phyloP scores from a whole-genome alignment of 2,888 invertebrate species.

The Fragum sueziense region DNA sequence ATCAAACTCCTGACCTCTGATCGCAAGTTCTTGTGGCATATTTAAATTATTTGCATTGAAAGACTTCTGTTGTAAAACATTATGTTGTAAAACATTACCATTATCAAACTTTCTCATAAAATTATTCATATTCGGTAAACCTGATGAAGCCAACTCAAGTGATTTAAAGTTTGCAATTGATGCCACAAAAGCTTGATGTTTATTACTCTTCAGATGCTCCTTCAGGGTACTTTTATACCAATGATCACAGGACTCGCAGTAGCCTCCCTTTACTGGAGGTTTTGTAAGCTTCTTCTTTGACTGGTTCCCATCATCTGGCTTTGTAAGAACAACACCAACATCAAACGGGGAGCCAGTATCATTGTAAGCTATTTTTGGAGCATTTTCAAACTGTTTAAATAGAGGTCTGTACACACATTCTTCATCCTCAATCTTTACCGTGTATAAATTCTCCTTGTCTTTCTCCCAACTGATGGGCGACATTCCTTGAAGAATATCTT shows the following conservation, averaged over 20 bases:
- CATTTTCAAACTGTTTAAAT: constrained; percentile 61
- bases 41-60: neutral
- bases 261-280: constrained; percentile 55
- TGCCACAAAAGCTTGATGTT: constrained; percentile 61
- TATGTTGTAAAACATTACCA: constrained; percentile 2
- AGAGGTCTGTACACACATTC: constrained; percentile 60
- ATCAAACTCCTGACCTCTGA: neutral
- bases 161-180: constrained; percentile 55
- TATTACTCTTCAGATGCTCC: constrained; percentile 64
- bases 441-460: constrained; percentile 57
- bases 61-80: neutral
- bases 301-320: constrained; percentile 52
- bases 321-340: constrained; percentile 59
- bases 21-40: neutral
- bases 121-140: constrained; percentile 52
- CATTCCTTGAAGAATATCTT: constrained; percentile 54
- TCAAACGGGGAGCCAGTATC: constrained; percentile 66
- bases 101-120: constrained; percentile 52
- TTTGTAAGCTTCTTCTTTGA: constrained; percentile 52
- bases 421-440: constrained; percentile 63
- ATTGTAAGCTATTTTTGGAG: constrained; percentile 59
- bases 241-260: constrained; percentile 68
- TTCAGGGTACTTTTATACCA: constrained; percentile 66
- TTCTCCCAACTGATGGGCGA: constrained; percentile 60
- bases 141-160: constrained; percentile 52